Percentiles rank a stretch among this genome's conserved stretches.
phyloP scores from a whole-genome alignment of 1,140 invertebrate species.

The Argopecten irradians region DNA sequence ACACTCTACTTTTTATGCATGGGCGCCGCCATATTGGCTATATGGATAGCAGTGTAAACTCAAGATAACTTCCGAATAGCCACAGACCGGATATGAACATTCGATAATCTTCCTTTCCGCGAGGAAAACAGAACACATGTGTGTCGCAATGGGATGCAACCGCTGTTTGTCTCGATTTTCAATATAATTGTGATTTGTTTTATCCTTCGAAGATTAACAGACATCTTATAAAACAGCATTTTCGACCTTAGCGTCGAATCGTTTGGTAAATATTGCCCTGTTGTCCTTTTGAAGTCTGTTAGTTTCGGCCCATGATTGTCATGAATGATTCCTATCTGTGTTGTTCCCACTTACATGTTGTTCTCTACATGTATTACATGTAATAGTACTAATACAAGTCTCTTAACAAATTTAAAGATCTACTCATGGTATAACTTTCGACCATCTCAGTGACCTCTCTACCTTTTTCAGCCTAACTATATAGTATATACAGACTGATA shows the following conservation, averaged over 20 bases:
- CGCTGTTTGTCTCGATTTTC: not conserved
- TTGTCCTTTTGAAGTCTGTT: too few species aligned
- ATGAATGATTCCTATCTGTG: too few species aligned
- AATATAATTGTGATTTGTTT: not conserved
- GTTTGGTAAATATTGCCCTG: not conserved
- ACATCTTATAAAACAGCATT: not conserved
- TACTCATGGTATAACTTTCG: too few species aligned
- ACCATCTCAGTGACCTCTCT: too few species aligned
- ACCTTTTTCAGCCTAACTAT: too few species aligned
- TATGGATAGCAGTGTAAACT: too few species aligned
- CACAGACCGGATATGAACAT: not conserved
- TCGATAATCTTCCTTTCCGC: not conserved
- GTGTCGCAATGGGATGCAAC: not conserved
- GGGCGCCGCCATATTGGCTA: slow-evolving; percentile 47
- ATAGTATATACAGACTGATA: too few species aligned
- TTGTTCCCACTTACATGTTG: too few species aligned
- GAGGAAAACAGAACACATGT: slow-evolving; percentile 1
- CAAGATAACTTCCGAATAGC: not conserved
- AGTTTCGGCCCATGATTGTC: too few species aligned
- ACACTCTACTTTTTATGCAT: not conserved
- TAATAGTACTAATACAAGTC: too few species aligned
- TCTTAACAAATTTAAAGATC: too few species aligned
- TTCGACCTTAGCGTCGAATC: not conserved
- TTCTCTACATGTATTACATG: too few species aligned
- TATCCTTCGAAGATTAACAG: not conserved